Evolutionary conservation across 1,140 invertebrate species (phyloP), one percentile per base, ranked within the genome.

Genomic region (Drosophila truncata): DNA sequence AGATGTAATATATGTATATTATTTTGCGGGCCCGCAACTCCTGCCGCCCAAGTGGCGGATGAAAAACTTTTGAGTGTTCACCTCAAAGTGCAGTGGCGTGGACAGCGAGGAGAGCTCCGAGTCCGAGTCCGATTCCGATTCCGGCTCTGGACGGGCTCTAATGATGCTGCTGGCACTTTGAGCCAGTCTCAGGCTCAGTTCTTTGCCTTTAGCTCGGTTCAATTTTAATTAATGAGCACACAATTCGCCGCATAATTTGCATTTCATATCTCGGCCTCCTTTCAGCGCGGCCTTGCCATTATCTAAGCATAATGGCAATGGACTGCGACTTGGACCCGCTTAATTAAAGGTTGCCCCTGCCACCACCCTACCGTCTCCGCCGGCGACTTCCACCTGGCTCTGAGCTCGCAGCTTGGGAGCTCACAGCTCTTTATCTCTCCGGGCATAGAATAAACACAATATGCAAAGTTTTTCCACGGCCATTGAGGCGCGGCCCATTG

Each of bases 161-260:
- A 76, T 64, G 65, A 82, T 80, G 80, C 80, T 73, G 80, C 61
- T 73, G 80, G 74, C 33, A 46, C 80, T 69, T 61, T 67, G 73
- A 65, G 58, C 39, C 41, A 31, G 50, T 47, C 49, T 57, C 42
- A 35, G 37, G 23, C 41, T 20, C 41, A 58, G 46, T 52, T 63
- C 58, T 67, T 37, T 61, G 31, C 57, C 70, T 64, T 55, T 59
- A 71, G 82, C 80, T 88, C 78, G 52, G 84, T 88, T 88, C 84
- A 88, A 88, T 88, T 87, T 88, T 90, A 88, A 88, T 88, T 90
- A 90, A 88, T 88, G 85, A 90, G 81, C 85, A 88, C 67, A 87
- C 83, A 88, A 87, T 88, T 88, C 77, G 64, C 64, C 73, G 84
- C 85, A 90, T 90, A 88, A 88, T 87, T 84, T 87, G 54, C 83